A percentile compares a stretch with the other conserved stretches of the same genome.
phyloP scores from a whole-genome alignment of 2,113 vertebrate genomes.

The Anseranas semipalmata region DNA sequence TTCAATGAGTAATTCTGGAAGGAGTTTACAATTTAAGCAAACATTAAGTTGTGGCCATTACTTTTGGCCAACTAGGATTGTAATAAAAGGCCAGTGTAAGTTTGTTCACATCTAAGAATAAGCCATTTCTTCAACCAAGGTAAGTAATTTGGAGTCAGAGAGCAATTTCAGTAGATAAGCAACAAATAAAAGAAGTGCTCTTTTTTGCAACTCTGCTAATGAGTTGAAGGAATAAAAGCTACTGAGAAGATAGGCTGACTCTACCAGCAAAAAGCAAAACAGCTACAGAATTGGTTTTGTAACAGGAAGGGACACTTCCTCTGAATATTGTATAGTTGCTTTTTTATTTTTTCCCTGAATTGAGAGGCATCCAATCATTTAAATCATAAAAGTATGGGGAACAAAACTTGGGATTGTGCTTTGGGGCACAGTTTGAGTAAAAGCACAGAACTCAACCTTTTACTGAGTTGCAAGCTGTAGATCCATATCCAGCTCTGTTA shows the following conservation, averaged over 20 bases:
- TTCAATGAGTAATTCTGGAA: background rate
- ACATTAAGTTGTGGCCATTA: background rate
- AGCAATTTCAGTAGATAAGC: background rate
- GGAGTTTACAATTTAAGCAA: background rate
- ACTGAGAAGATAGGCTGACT: background rate
- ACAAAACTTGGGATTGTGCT: background rate
- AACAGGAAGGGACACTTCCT: background rate
- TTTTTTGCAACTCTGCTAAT: background rate
- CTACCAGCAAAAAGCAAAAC: background rate
- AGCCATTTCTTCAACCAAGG: background rate
- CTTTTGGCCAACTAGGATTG: background rate
- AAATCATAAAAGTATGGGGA: background rate
- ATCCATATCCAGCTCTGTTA: background rate
- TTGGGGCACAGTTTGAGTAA: background rate
- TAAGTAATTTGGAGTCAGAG: background rate
- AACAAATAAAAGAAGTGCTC: background rate
- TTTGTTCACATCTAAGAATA: background rate
- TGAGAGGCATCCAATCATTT: background rate
- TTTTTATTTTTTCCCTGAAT: background rate
- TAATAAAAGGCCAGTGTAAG: background rate
- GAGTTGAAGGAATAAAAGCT: background rate
- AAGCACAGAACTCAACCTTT: background rate
- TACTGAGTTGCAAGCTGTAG: background rate
- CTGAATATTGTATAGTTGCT: background rate
- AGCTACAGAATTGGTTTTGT: background rate